phyloP scores from a whole-genome alignment of 2,888 invertebrate species.

The Pristionchus maxplancki region DNA sequence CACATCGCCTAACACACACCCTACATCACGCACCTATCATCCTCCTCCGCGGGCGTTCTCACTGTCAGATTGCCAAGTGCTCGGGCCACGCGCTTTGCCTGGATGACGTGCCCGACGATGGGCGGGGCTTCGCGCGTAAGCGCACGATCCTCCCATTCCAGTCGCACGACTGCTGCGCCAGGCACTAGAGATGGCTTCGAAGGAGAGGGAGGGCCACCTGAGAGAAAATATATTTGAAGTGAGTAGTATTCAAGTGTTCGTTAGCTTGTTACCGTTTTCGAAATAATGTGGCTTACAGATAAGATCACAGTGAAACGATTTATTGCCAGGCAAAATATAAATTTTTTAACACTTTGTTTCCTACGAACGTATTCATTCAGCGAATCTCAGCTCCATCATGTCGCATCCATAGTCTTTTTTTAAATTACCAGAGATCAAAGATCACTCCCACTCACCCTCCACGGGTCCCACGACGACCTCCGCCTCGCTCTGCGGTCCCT shows the following conservation, averaged over 20 bases:
- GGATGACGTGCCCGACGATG: constrained; percentile 91
- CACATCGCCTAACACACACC: background rate
- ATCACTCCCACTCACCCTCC: background rate
- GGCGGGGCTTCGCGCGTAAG: constrained; percentile 80
- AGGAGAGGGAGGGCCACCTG: constrained; percentile 75
- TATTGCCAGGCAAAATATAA: too few species aligned
- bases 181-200: constrained; percentile 70
- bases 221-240: constrained; percentile 60
- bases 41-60: constrained; percentile 9
- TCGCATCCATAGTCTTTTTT: too few species aligned
- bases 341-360: too few species aligned
- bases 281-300: too few species aligned
- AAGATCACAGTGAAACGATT: too few species aligned
- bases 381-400: too few species aligned
- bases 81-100: constrained; percentile 66
- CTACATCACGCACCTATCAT: background rate
- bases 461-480: constrained; percentile 76
- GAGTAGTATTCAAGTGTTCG: too few species aligned
- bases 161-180: constrained; percentile 87
- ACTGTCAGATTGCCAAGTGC: constrained; percentile 12
- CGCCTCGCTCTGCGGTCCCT: constrained; percentile 89
- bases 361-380: too few species aligned
- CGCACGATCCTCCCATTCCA: constrained; percentile 89
- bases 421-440: background rate
- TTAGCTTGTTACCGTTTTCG: too few species aligned